These are phyloP conservation scores for Gorsachius magnificus DNA, from an alignment of 2,797 vertebrate genomes.

Conservation along the genomic window DNA sequence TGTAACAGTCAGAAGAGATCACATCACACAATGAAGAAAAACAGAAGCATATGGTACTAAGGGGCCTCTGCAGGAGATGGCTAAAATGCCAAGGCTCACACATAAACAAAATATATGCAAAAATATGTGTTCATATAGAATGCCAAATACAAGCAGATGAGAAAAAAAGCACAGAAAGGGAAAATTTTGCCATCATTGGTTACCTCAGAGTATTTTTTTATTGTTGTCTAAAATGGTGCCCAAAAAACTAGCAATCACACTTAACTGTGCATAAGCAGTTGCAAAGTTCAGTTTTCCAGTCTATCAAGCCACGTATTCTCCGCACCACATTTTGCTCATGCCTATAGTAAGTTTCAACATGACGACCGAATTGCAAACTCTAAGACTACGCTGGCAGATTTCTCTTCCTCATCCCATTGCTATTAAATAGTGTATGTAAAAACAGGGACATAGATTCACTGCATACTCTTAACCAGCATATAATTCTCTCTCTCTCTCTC, in stretches of 20 bases:
- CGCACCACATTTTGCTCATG: constrained; percentile 1
- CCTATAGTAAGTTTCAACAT: constrained; percentile 22
- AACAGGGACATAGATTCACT: not conserved
- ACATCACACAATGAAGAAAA: constrained; percentile 82
- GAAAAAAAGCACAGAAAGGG: constrained; percentile 42
- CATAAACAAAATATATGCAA: constrained; percentile 78
- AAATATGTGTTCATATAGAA: constrained; percentile 66
- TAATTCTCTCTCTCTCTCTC: not conserved
- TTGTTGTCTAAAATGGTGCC: not conserved
- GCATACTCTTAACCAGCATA: not conserved
- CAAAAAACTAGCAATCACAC: not conserved
- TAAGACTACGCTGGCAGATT: constrained; percentile 30
- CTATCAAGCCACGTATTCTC: not conserved
- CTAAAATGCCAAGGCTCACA: constrained; percentile 74
- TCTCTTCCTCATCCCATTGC: not conserved
- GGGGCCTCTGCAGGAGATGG: constrained; percentile 78
- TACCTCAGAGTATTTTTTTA: constrained; percentile 24
- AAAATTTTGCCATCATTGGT: constrained; percentile 17
- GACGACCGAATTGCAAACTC: constrained; percentile 45
- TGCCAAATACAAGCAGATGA: constrained; percentile 55
- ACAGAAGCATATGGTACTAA: constrained; percentile 83
- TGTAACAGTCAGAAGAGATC: constrained; percentile 83
- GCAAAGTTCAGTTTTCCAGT: constrained; percentile 58
- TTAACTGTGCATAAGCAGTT: constrained; percentile 59
- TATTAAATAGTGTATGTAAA: constrained; percentile 20